These are phyloP conservation scores for Alexandromys fortis DNA, from an alignment of 2,113 vertebrate species.

Conservation along the genomic window DNA sequence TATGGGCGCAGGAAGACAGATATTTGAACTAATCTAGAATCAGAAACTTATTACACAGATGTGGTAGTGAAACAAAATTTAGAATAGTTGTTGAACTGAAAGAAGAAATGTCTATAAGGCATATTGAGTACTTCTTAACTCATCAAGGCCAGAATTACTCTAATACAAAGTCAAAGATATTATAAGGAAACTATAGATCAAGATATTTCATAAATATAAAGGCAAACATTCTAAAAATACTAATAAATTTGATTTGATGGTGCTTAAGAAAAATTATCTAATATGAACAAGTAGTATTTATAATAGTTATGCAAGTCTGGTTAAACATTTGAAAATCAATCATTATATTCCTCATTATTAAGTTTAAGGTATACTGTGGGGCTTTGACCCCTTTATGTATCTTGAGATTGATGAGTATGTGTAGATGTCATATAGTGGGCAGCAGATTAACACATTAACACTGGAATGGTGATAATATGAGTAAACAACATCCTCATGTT, in stretches of 20 bases:
- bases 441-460: neutral
- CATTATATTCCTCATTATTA: neutral
- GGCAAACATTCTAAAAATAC: neutral
- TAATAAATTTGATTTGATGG: neutral
- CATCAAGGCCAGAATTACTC: neutral
- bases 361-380: neutral
- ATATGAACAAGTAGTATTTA: neutral
- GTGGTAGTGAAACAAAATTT: neutral
- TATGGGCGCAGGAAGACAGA: neutral
- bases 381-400: neutral
- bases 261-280: neutral
- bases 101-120: slow-evolving; percentile 21
- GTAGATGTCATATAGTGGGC: neutral
- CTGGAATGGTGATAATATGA: neutral
- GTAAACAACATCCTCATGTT: neutral
- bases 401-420: neutral
- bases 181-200: neutral
- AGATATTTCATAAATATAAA: neutral
- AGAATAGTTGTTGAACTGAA: neutral
- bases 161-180: neutral
- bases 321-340: neutral
- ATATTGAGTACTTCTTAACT: neutral
- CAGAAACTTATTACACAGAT: neutral
- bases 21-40: neutral
- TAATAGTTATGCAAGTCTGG: neutral